Evolutionary conservation across 2,797 vertebrate genomes (phyloP).

Genomic region (Mormyrops attenuatus): DNA sequence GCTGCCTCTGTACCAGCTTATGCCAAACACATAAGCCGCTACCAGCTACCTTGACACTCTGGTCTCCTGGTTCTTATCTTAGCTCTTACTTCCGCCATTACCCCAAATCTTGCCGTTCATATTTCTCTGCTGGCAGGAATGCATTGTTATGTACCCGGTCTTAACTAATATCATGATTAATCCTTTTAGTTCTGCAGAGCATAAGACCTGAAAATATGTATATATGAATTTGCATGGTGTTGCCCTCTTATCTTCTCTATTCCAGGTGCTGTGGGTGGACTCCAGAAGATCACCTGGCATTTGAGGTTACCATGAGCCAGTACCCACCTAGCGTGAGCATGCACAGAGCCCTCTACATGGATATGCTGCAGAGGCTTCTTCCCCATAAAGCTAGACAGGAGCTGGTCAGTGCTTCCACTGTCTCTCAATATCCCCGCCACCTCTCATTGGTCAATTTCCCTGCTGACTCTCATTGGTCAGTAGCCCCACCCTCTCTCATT

Average conservation of each 20-base stretch:
- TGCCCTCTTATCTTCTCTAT: not conserved
- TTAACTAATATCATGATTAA: not conserved
- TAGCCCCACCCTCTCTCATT: not conserved
- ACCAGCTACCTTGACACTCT: conserved; percentile 20
- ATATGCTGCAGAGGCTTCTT: conserved; percentile 77
- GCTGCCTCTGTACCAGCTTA: not conserved
- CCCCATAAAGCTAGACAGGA: conserved; percentile 69
- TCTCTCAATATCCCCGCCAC: not conserved
- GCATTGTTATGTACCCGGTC: not conserved
- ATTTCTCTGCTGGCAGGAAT: not conserved
- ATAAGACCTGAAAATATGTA: not conserved
- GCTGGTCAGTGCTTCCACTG: conserved; percentile 7
- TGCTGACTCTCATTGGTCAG: not conserved
- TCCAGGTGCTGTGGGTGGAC: conserved; percentile 71
- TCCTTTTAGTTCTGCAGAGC: not conserved
- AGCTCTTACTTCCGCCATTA: not conserved
- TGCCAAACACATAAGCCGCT: not conserved
- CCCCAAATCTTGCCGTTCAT: not conserved
- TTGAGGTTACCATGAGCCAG: conserved; percentile 64
- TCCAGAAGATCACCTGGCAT: conserved; percentile 72
- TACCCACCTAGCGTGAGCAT: conserved; percentile 67
- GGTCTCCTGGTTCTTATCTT: not conserved
- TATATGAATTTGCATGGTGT: not conserved
- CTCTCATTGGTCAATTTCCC: not conserved
- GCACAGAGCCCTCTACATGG: conserved; percentile 70